Percentiles rank a stretch among this genome's conserved stretches.
Evolutionary conservation across 1,140 invertebrate genomes (phyloP).

Genomic region (Ladona fulva): DNA sequence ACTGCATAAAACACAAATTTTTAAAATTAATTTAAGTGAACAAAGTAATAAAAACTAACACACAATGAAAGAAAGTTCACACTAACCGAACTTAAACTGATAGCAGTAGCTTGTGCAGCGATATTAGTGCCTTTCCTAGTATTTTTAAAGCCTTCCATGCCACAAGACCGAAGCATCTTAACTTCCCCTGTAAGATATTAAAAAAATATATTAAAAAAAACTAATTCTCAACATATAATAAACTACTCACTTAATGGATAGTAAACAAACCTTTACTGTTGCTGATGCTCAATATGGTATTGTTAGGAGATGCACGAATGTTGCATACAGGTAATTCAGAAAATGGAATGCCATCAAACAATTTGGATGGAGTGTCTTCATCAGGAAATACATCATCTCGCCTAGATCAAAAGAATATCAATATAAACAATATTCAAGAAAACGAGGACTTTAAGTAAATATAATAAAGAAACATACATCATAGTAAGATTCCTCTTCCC

Average conservation of each 20-base stretch:
- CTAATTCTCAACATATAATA: not conserved
- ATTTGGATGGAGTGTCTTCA: conserved; percentile 52
- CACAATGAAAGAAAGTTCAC: not conserved
- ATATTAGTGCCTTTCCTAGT: conserved; percentile 91
- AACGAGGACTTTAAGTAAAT: not conserved
- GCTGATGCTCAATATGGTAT: conserved; percentile 71
- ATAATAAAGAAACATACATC: not conserved
- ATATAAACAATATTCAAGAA: conserved; percentile 31
- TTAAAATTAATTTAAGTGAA: conserved; percentile 19
- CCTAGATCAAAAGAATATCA: conserved; percentile 32
- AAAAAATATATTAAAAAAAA: too few species aligned
- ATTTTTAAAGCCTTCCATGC: conserved; percentile 90
- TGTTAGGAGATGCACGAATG: conserved; percentile 72
- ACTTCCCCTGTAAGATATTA: conserved; percentile 39
- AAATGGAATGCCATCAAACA: conserved; percentile 72
- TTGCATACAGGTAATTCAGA: conserved; percentile 72
- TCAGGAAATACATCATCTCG: conserved; percentile 64
- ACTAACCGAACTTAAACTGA: conserved; percentile 60
- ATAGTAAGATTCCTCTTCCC: not conserved
- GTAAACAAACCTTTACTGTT: conserved; percentile 49
- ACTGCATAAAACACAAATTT: conserved; percentile 46
- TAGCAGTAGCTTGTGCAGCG: conserved; percentile 86
- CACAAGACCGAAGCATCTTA: conserved; percentile 58
- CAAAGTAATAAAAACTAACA: conserved; percentile 15
- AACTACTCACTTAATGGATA: not conserved